Percentiles rank a stretch among this genome's conserved stretches.
Evolutionary conservation across 2,888 invertebrate genomes (phyloP).

Genomic region (Leptopilina drosophilae): DNA sequence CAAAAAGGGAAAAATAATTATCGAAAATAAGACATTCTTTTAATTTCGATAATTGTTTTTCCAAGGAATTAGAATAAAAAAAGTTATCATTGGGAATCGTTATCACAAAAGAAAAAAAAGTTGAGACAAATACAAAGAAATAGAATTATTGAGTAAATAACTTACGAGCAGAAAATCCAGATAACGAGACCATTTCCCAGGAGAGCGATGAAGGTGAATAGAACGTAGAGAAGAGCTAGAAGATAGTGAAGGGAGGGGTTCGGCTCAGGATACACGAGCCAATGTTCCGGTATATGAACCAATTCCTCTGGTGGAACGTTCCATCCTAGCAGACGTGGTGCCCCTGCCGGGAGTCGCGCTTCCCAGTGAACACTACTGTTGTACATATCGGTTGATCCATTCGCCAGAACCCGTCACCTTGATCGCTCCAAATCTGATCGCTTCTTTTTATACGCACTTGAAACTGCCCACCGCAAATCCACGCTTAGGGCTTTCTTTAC

Average conservation of each 20-base stretch:
- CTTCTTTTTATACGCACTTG: constrained; percentile 63
- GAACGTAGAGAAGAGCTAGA: constrained; percentile 86
- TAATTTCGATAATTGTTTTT: no score
- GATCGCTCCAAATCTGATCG: constrained; percentile 51
- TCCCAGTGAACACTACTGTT: constrained; percentile 71
- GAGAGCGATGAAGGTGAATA: constrained; percentile 85
- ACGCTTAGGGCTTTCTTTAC: constrained; percentile 46
- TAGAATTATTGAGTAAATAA: constrained; percentile 55
- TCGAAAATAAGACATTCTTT: no score
- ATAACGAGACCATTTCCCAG: constrained; percentile 91
- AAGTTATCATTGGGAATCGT: no score
- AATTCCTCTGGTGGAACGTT: constrained; percentile 88
- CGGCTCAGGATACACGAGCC: constrained; percentile 88
- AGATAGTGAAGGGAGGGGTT: constrained; percentile 89
- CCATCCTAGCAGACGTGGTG: constrained; percentile 83
- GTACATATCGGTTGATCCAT: constrained; percentile 69
- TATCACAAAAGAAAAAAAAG: no score
- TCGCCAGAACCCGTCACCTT: constrained; percentile 67
- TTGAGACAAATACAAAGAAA: no score
- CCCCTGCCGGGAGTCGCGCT: constrained; percentile 71
- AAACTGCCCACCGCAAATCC: constrained; percentile 38
- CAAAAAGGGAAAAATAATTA: constrained; percentile 36
- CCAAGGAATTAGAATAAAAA: no score
- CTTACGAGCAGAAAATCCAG: constrained; percentile 89
- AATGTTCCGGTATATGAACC: constrained; percentile 85